phyloP scores from a whole-genome alignment of 2,113 vertebrate genomes.

The Lagopus muta region DNA sequence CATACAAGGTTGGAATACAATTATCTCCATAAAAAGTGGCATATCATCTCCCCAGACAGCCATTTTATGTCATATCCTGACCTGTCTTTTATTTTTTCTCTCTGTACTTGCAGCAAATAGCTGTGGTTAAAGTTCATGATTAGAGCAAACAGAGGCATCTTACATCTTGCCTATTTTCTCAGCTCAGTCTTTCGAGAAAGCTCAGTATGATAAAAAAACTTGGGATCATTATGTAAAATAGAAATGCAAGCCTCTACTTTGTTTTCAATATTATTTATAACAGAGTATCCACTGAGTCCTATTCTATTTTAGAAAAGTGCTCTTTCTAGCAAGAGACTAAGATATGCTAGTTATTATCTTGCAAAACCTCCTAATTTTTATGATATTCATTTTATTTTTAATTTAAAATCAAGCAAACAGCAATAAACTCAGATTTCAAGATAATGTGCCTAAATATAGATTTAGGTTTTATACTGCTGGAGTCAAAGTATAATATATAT shows the following conservation, averaged over 20 bases:
- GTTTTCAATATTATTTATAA: not conserved
- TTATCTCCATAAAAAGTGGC: not conserved
- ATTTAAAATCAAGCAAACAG: not conserved
- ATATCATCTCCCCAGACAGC: not conserved
- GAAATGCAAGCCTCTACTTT: not conserved
- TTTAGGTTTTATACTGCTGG: not conserved
- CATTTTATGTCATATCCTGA: not conserved
- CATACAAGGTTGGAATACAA: not conserved
- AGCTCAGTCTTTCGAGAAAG: not conserved
- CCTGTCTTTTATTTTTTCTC: not conserved
- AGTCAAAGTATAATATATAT: not conserved
- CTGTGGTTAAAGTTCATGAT: not conserved
- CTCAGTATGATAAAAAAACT: not conserved
- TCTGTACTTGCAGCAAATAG: not conserved
- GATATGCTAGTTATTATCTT: not conserved
- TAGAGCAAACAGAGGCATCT: not conserved
- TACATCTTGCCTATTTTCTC: not conserved
- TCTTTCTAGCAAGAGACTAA: not conserved
- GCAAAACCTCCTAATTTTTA: not conserved
- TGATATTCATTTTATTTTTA: not conserved
- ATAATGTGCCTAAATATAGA: not conserved
- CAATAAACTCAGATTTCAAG: not conserved
- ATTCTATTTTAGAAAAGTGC: not conserved
- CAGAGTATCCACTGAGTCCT: not conserved
- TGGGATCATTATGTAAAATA: not conserved